Percentiles rank a stretch among this genome's conserved stretches.
Evolutionary conservation across 2,113 vertebrate genomes (phyloP).

Genomic region (Passer domesticus): DNA sequence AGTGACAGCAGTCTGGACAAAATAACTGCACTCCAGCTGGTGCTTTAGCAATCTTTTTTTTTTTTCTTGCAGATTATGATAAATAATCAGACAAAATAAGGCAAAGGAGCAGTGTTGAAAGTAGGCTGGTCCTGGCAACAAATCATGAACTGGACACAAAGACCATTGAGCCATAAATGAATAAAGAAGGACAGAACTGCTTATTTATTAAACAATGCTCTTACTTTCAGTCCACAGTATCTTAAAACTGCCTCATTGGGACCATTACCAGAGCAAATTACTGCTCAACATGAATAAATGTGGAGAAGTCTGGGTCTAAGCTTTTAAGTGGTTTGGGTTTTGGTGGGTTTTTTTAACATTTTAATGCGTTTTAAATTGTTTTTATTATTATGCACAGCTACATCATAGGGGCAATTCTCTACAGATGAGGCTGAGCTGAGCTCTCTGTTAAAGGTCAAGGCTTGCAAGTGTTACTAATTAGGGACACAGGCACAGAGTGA

Average conservation of each 20-base stretch:
- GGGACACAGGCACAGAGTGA: neutral
- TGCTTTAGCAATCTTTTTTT: neutral
- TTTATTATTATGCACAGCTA: conserved; percentile 48
- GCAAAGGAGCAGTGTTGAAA: neutral
- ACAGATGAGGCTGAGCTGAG: neutral
- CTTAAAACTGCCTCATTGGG: conserved; percentile 1
- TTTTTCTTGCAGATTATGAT: neutral
- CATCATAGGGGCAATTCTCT: conserved; percentile 3
- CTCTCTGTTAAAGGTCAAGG: conserved; percentile 31
- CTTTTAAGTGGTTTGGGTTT: neutral
- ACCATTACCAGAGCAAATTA: conserved; percentile 41
- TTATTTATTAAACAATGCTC: conserved; percentile 20
- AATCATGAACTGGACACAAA: neutral
- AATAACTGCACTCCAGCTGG: neutral
- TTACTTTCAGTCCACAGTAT: neutral
- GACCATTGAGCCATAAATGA: neutral
- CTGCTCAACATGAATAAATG: neutral
- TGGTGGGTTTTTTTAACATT: neutral
- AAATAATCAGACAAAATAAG: neutral
- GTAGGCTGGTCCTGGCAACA: neutral
- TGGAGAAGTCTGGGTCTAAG: neutral
- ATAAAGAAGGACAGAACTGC: neutral
- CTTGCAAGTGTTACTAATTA: conserved; percentile 50
- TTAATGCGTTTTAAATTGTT: conserved; percentile 47
- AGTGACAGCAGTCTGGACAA: neutral